Conservation (phyloP, 2,113 vertebrate genomes). For the Eretmochelys imbricata region DNA sequence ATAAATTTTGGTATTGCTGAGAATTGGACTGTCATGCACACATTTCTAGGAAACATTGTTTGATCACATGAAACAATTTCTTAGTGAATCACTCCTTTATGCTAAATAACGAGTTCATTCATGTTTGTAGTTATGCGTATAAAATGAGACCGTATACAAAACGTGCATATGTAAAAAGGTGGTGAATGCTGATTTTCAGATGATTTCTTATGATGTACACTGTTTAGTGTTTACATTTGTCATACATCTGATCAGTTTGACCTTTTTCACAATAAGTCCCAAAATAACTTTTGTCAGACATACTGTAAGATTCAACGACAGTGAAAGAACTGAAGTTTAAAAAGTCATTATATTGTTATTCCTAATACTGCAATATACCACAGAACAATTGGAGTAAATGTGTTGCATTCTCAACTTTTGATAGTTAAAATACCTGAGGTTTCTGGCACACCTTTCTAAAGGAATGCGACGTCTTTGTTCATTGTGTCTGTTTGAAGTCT, state of each 20-base stretch:
- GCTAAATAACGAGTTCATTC: background rate
- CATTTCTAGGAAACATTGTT: background rate
- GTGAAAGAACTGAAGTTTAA: slow-evolving; percentile 37
- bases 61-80: background rate
- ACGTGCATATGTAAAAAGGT: rapidly evolving
- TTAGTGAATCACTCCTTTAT: background rate
- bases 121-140: background rate
- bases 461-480: slow-evolving; percentile 78
- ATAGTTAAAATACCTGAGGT: slow-evolving; percentile 56
- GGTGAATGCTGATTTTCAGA: background rate
- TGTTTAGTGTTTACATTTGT: background rate
- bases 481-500: slow-evolving; percentile 46
- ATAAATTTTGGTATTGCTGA: background rate
- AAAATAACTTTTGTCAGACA: background rate
- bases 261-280: background rate
- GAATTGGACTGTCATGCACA: background rate
- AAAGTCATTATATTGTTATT: slow-evolving; percentile 26
- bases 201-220: background rate
- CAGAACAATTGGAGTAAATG: slow-evolving; percentile 46
- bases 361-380: slow-evolving; percentile 35
- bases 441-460: slow-evolving; percentile 79
- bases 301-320: slow-evolving; percentile 22
- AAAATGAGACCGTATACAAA: background rate
- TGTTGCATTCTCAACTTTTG: slow-evolving; percentile 30
- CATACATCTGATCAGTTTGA: background rate